Conservation (phyloP, 2,888 invertebrate species). For the Dryobotodes eremita region DNA sequence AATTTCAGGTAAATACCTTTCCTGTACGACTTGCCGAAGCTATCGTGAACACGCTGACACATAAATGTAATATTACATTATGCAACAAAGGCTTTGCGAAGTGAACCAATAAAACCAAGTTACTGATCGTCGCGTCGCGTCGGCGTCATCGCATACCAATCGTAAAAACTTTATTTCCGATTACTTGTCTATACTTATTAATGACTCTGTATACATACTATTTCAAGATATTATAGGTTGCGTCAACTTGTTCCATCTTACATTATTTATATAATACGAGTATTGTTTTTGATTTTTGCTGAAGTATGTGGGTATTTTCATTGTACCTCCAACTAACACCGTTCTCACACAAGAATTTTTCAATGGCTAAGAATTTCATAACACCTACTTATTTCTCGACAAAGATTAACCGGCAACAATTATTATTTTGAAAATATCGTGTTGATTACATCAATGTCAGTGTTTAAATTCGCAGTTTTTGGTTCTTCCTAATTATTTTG, state of each 20-base stretch:
- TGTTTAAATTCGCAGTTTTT: background rate
- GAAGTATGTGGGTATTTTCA: constrained; percentile 27
- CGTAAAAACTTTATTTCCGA: constrained; percentile 63
- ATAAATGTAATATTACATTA: constrained; percentile 30
- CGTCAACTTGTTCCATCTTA: constrained; percentile 8
- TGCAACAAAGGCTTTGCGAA: constrained; percentile 72
- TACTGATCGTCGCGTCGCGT: constrained; percentile 58
- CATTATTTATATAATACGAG: constrained; percentile 30
- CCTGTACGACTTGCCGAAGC: constrained; percentile 9
- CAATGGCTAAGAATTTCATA: constrained; percentile 23
- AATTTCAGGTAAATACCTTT: background rate
- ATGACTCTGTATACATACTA: constrained; percentile 1
- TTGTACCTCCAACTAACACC: constrained; percentile 32
- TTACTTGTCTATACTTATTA: constrained; percentile 52
- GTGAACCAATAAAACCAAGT: constrained; percentile 70
- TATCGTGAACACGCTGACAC: constrained; percentile 10
- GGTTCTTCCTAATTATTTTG: background rate
- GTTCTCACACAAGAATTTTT: constrained; percentile 39
- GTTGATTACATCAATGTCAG: background rate
- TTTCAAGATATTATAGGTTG: constrained; percentile 8
- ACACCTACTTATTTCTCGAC: constrained; percentile 2
- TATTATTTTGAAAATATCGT: background rate
- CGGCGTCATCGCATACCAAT: constrained; percentile 42
- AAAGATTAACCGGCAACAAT: background rate
- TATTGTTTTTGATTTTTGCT: constrained; percentile 14